Conservation (phyloP, 2,113 vertebrate species). For the Manacus vitellinus region DNA sequence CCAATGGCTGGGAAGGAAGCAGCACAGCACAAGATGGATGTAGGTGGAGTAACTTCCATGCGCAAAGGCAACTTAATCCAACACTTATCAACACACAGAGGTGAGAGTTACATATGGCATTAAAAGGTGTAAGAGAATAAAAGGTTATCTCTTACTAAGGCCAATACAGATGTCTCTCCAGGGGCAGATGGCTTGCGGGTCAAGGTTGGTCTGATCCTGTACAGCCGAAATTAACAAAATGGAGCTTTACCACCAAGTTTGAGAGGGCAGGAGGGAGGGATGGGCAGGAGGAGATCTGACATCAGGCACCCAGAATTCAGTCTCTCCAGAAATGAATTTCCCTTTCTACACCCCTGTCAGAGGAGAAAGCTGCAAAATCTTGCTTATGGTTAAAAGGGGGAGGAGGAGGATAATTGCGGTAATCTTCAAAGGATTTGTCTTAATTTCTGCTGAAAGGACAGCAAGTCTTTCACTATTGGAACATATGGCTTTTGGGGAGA, state of each 20-base stretch:
- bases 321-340: neutral
- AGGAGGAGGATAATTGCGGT: neutral
- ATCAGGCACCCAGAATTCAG: neutral
- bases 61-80: neutral
- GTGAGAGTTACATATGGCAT: neutral
- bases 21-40: neutral
- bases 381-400: neutral
- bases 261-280: neutral
- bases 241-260: neutral
- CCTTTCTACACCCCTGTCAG: neutral
- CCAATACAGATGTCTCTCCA: neutral
- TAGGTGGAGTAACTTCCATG: neutral
- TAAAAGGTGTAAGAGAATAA: neutral
- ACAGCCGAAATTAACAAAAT: neutral
- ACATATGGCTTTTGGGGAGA: constrained; percentile 1
- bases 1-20: neutral
- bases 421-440: constrained; percentile 45
- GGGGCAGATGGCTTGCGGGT: neutral
- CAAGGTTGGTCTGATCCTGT: neutral
- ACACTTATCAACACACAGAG: neutral
- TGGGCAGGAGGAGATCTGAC: neutral
- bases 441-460: constrained; percentile 37
- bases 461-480: constrained; percentile 14
- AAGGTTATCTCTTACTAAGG: neutral
- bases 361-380: neutral